Evolutionary conservation across 1,140 invertebrate species (phyloP), one percentile per base, ranked within the genome.

Genomic region (Belonocnema kinseyi): DNA sequence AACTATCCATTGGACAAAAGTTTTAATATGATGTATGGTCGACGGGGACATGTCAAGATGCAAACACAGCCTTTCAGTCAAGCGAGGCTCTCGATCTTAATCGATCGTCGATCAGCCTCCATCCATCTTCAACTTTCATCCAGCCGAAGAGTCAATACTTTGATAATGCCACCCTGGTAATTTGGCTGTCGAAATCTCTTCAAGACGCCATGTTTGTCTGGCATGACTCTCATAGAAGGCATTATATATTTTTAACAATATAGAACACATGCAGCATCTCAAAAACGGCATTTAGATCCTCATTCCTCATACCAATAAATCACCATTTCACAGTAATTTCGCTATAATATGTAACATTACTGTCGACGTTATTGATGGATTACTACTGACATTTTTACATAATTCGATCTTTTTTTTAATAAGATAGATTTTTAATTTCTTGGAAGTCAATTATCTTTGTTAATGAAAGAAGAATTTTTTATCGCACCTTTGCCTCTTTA

Each of bases 21-120:
- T 10, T 54, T 54, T 54, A 19, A 19, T 19, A 16, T 54, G 54
- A 52, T 50, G 19, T 53, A 26, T 40, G 52, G 58, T 19, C n/a
- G 8, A 40, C 50, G 51, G 75, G 52, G 76, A 75, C 80, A 51
- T 51, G 77, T 75, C 56, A 40, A 14, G 70, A 54, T 75, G 70
- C 73, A 78, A 78, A 80, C 73, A 77, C 72, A 46, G 40, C 7
- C 40, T 46, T 46, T 46, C 40, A 46, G 40, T 46, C 8, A 46
- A 10, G 10, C 40, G 61, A 40, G 74, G 76, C 78, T 50, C 84
- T 89, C 88, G 86, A 88, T 89, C 88, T 89, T 81, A 87, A 89
- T 89, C 72, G 80, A 85, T 85, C 80, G 72, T 82, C 85, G 83
- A 84, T 89, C 83, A 86, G 72, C 75, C 82, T 77, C 76, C 82